phyloP scores from a whole-genome alignment of 1,140 invertebrate genomes.

The Leptopilina clavipes region DNA sequence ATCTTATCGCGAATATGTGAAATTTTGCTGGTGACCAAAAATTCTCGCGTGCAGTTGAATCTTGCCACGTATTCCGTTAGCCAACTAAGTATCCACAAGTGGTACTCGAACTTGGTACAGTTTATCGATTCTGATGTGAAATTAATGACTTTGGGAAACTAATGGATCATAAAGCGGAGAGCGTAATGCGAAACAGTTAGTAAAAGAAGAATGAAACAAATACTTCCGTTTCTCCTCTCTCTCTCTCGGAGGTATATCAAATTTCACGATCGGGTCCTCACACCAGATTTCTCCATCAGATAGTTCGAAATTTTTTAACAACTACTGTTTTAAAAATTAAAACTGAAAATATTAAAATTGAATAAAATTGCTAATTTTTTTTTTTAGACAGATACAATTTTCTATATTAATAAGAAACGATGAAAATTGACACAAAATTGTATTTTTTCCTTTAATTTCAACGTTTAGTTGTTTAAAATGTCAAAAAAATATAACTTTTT shows the following conservation, averaged over 20 bases:
- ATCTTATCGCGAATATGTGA: too few relatives aligned
- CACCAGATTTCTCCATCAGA: neutral
- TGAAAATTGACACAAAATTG: too few relatives aligned
- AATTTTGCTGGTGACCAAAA: constrained; percentile 9
- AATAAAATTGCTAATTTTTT: too few relatives aligned
- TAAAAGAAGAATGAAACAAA: neutral
- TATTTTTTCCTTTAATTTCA: too few relatives aligned
- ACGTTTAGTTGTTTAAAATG: too few relatives aligned
- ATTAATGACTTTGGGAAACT: constrained; percentile 22
- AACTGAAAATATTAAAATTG: too few relatives aligned
- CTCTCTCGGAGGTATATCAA: constrained; percentile 19
- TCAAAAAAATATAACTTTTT: too few relatives aligned
- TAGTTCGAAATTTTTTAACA: neutral
- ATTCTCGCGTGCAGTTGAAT: constrained; percentile 30
- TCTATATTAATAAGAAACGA: too few relatives aligned
- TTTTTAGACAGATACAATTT: too few relatives aligned
- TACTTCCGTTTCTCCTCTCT: constrained; percentile 16
- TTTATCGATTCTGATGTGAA: constrained; percentile 19
- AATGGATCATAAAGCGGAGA: constrained; percentile 20
- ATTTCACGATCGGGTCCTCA: constrained; percentile 10
- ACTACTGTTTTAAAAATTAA: too few relatives aligned
- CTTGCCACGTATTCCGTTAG: constrained; percentile 1
- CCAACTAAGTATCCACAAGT: constrained; percentile 24
- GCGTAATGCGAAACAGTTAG: constrained; percentile 19
- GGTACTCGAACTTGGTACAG: constrained; percentile 8